Percentiles rank a stretch among this genome's conserved stretches.
These are phyloP conservation scores for Exocentrus adspersus DNA, from an alignment of 2,888 invertebrate genomes.

Conservation along the genomic window DNA sequence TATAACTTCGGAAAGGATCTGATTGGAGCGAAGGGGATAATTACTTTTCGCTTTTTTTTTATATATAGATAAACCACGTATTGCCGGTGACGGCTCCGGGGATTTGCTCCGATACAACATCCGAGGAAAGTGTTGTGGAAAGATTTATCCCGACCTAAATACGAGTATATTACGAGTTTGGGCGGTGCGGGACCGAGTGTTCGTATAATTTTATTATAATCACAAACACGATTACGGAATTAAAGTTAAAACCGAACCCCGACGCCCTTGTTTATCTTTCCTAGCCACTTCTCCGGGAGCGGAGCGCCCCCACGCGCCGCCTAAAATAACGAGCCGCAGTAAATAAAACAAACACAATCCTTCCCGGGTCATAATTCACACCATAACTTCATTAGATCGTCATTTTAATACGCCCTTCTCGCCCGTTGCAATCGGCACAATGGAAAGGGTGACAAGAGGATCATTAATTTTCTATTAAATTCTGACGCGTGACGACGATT, in stretches of 20 bases:
- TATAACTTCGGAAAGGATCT: slow-evolving; percentile 9
- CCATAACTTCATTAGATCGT: slow-evolving; percentile 18
- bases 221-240: neutral
- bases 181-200: too few species aligned
- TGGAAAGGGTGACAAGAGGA: slow-evolving; percentile 5
- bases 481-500: slow-evolving; percentile 20
- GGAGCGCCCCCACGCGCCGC: neutral
- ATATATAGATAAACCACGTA: too few species aligned
- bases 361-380: slow-evolving; percentile 12
- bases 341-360: slow-evolving; percentile 4
- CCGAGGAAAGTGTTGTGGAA: too few species aligned
- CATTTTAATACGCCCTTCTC: slow-evolving; percentile 6
- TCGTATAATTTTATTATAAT: neutral
- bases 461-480: slow-evolving; percentile 31
- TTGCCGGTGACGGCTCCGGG: too few species aligned
- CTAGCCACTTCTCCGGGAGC: neutral
- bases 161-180: too few species aligned
- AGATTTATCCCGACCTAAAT: too few species aligned
- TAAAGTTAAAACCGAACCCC: neutral
- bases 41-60: slow-evolving; percentile 5
- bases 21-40: slow-evolving; percentile 14
- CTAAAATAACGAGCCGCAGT: neutral
- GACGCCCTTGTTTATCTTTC: neutral
- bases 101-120: too few species aligned
- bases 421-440: slow-evolving; percentile 13